Evolutionary conservation across 2,113 vertebrate species (phyloP), one percentile per base, ranked within the genome.

Genomic region (Gambusia affinis): DNA sequence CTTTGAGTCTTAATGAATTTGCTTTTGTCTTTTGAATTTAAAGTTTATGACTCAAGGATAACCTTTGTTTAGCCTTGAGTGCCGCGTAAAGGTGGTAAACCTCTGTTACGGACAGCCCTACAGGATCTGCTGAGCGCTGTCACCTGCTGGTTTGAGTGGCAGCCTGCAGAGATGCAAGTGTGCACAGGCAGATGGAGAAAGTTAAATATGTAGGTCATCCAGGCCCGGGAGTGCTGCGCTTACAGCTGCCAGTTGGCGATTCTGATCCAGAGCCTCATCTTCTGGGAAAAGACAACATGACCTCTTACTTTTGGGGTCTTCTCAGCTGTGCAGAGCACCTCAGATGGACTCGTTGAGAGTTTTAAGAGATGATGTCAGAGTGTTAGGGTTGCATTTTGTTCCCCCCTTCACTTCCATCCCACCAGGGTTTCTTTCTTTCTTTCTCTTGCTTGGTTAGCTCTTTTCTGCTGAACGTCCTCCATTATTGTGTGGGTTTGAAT

Each of bases 91-190:
- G 27, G 64, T 66, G 54, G 72, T 15, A 57, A 75, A 47, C 62
- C 35, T 75, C 66, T 0, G 39, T 70, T 78, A 54, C 73, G 44
- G 39, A 11, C 19, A 7, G 4, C 64, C 39, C 67, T n/a, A 33
- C 71, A 63, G 39, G 0, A 68, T 66, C 84, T 31, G 66, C 37
- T 64, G 57, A 47, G 68, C 70, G 63, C 63, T 0, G 33, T 80
- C 81, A 86, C 88, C 89, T 84, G 85, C 92, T 92, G 88, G 27
- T 87, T 82, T 82, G 90, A 91, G 72, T 85, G 84, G 85, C 90
- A 81, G 85, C 78, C 82, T 73, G 83, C 62, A 69, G 76, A 77
- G 86, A 72, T 80, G 79, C 84, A 80, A 89, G 78, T 67, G 83
- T 78, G 82, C 64, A 75, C 79, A 74, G 77, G 71, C 86, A 88